A percentile compares a stretch with the other conserved stretches of the same genome.
These are phyloP conservation scores for Ruditapes philippinarum DNA, from an alignment of 1,140 invertebrate species.

Conservation along the genomic window DNA sequence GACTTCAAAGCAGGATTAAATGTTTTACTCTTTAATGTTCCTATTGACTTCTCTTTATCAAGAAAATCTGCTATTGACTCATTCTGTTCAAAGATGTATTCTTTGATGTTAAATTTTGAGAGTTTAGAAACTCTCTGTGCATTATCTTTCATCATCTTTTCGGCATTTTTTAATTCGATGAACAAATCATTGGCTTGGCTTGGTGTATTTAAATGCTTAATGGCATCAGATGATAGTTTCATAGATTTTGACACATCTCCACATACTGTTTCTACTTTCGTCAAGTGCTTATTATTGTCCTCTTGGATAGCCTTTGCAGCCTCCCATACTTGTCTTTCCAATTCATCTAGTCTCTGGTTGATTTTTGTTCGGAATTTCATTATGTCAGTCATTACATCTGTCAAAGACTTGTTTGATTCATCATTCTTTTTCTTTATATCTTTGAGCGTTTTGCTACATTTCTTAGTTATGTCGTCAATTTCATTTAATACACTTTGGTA, in stretches of 20 bases:
- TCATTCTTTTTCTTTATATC: background rate
- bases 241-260: background rate
- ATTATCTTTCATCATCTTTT: background rate
- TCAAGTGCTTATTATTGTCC: background rate
- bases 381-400: background rate
- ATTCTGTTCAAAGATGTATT: background rate
- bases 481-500: background rate
- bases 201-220: background rate
- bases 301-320: background rate
- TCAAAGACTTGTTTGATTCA: background rate
- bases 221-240: background rate
- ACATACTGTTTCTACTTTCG: background rate
- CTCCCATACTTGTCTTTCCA: background rate
- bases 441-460: background rate
- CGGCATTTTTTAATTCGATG: background rate
- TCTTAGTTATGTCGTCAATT: background rate
- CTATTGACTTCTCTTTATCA: background rate
- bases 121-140: background rate
- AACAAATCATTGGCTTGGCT: background rate
- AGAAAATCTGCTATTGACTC: background rate
- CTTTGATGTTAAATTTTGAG: background rate
- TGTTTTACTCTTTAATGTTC: too few relatives aligned
- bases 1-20: too few relatives aligned
- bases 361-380: background rate
- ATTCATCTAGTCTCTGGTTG: background rate